These are phyloP conservation scores for Tubulanus polymorphus DNA, from an alignment of 2,888 invertebrate genomes.

Conservation along the genomic window DNA sequence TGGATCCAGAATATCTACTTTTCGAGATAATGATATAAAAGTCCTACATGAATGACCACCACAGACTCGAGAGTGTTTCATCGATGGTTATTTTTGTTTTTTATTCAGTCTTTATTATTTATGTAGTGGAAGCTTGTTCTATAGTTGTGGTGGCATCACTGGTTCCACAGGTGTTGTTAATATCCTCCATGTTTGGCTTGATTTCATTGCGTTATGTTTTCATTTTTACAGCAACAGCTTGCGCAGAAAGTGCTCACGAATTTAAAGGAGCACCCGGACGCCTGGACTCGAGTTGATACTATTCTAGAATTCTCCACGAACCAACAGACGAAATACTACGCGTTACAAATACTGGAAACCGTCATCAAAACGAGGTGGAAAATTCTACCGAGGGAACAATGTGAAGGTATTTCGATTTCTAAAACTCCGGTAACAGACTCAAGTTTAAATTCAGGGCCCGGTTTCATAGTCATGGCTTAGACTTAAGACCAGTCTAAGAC, in stretches of 20 bases:
- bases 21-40: too few species aligned
- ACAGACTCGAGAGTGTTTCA: too few species aligned
- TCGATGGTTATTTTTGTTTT: too few species aligned
- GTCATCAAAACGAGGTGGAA: constrained; percentile 99
- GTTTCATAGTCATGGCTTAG: too few species aligned
- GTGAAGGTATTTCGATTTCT: constrained; percentile 69
- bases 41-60: too few species aligned
- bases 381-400: constrained; percentile 94
- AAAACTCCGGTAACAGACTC: not conserved
- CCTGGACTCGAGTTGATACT: constrained; percentile 98
- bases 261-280: constrained; percentile 96
- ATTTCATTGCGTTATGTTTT: not conserved
- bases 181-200: not conserved
- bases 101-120: too few species aligned
- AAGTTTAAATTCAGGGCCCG: too few species aligned
- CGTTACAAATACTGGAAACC: constrained; percentile 97
- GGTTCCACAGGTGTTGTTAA: too few species aligned
- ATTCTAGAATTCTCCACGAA: constrained; percentile 94
- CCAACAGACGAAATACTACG: constrained; percentile 99
- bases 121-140: too few species aligned
- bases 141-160: too few species aligned
- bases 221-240: constrained; percentile 55
- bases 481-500: too few species aligned
- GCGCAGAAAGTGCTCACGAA: constrained; percentile 94
- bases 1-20: too few species aligned